A percentile compares a stretch with the other conserved stretches of the same genome.
These are phyloP conservation scores for Sebastes cheni DNA, from an alignment of 2,797 vertebrate species.

Conservation along the genomic window DNA sequence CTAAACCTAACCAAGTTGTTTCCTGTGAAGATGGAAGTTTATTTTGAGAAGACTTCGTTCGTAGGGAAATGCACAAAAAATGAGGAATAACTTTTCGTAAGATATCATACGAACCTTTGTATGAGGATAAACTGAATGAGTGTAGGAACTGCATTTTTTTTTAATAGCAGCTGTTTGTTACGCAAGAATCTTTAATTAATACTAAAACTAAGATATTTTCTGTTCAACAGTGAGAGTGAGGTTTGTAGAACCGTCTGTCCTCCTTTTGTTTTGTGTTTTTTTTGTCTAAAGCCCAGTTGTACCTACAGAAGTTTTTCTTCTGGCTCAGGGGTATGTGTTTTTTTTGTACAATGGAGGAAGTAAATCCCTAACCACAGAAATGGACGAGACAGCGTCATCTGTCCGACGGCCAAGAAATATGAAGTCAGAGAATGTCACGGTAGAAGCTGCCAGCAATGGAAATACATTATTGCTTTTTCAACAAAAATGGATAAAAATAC, in stretches of 20 bases:
- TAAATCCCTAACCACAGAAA: slow-evolving; percentile 30
- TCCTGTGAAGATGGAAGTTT: too few relatives aligned
- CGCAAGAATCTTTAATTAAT: background rate
- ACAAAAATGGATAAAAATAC: slow-evolving; percentile 1
- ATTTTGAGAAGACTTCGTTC: background rate
- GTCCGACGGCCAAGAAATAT: slow-evolving; percentile 37
- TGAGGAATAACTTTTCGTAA: too few relatives aligned
- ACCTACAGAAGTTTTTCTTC: slow-evolving; percentile 6
- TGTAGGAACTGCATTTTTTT: background rate
- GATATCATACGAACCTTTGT: background rate
- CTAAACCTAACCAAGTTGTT: too few relatives aligned
- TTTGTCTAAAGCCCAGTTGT: slow-evolving; percentile 4
- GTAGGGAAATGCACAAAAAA: too few relatives aligned
- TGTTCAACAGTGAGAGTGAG: background rate
- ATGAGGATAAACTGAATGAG: background rate
- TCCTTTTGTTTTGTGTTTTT: background rate
- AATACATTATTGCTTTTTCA: background rate
- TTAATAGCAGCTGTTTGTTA: background rate
- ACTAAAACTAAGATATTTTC: slow-evolving; percentile 1
- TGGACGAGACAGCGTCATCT: slow-evolving; percentile 33
- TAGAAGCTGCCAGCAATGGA: slow-evolving; percentile 12
- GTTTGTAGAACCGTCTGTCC: background rate
- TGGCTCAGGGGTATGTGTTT: slow-evolving; percentile 1
- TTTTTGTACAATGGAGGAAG: background rate
- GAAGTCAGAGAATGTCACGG: slow-evolving; percentile 1